A percentile compares a stretch with the other conserved stretches of the same genome.
Conservation (phyloP, 1,140 invertebrate genomes). For the Microplitis demolitor region DNA sequence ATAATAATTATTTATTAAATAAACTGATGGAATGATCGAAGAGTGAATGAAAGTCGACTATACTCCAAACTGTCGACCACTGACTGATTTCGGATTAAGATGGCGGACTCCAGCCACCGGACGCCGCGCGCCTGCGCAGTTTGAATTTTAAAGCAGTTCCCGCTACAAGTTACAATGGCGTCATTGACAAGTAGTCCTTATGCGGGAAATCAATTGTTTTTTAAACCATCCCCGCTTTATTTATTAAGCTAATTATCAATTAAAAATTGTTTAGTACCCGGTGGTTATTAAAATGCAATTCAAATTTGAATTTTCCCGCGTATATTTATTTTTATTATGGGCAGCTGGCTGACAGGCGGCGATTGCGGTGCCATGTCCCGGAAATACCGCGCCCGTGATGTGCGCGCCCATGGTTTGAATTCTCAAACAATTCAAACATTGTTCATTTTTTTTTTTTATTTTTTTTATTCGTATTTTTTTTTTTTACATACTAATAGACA, state of each 20-base stretch:
- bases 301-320: too few species aligned
- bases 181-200: conserved; percentile 34
- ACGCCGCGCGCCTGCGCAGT: conserved; percentile 38
- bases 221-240: not conserved
- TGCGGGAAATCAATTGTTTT: conserved; percentile 23
- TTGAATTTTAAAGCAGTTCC: conserved; percentile 40
- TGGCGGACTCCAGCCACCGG: conserved; percentile 38
- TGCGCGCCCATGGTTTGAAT: conserved; percentile 54
- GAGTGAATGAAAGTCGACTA: not conserved
- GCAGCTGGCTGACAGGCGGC: conserved; percentile 41
- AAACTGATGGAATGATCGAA: not conserved
- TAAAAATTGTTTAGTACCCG: too few species aligned
- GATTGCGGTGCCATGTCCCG: conserved; percentile 43
- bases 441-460: conserved; percentile 10
- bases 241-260: too few species aligned
- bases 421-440: conserved; percentile 31
- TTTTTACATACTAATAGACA: not conserved
- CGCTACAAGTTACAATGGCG: not conserved
- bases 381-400: conserved; percentile 58
- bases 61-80: conserved; percentile 48
- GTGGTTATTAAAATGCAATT: too few species aligned
- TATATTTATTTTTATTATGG: not conserved
- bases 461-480: not conserved
- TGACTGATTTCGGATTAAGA: conserved; percentile 48
- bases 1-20: not conserved